Evolutionary conservation across 2,797 vertebrate genomes (phyloP).

Genomic region (Merluccius polli): DNA sequence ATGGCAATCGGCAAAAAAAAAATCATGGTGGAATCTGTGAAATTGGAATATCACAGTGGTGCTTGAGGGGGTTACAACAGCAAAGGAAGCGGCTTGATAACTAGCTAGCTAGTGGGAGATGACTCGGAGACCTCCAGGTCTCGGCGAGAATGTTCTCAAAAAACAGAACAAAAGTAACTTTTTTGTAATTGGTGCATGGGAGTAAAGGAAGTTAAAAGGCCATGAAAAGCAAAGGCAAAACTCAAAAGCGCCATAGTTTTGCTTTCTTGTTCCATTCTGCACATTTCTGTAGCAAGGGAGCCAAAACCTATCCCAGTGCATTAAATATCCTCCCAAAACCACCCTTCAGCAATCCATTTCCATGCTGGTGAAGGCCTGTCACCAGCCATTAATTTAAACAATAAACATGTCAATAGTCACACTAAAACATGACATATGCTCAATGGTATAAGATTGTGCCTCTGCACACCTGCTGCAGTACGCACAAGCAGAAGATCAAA

Average conservation of each 20-base stretch:
- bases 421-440: slow-evolving; percentile 17
- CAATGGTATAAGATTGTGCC: slow-evolving; percentile 22
- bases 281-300: slow-evolving; percentile 5
- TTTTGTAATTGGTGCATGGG: slow-evolving; percentile 49
- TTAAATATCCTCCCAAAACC: slow-evolving; percentile 22
- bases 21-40: slow-evolving; percentile 14
- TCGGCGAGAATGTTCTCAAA: slow-evolving; percentile 38
- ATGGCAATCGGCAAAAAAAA: slow-evolving; percentile 27
- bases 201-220: slow-evolving; percentile 41
- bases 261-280: slow-evolving; percentile 3
- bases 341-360: slow-evolving; percentile 16
- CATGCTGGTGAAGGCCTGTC: slow-evolving; percentile 3
- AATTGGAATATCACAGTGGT: slow-evolving; percentile 40
- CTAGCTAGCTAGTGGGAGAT: slow-evolving; percentile 51
- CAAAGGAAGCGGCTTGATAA: slow-evolving; percentile 42
- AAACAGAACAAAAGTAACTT: slow-evolving; percentile 44
- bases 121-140: slow-evolving; percentile 52
- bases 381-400: slow-evolving; percentile 10
- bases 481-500: slow-evolving; percentile 27
- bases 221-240: slow-evolving; percentile 19
- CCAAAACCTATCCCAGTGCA: slow-evolving; percentile 10
- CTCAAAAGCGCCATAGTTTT: slow-evolving; percentile 15
- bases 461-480: slow-evolving; percentile 4
- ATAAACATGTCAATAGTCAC: slow-evolving; percentile 31
- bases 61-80: slow-evolving; percentile 46